Evolutionary conservation across 2,888 invertebrate genomes (phyloP), one percentile per base, ranked within the genome.

Genomic region (Trachelus troglodyta): DNA sequence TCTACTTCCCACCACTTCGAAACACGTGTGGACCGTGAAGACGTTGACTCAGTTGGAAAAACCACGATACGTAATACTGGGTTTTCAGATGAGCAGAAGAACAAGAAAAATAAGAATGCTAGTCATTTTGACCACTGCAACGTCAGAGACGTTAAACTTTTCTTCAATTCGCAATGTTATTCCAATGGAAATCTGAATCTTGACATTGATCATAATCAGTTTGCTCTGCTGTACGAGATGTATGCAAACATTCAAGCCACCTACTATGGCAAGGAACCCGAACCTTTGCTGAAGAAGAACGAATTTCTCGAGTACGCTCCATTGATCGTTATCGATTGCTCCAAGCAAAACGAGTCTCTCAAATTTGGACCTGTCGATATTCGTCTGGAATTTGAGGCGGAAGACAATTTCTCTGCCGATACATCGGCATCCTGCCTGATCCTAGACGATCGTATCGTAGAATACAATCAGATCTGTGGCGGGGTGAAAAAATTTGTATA

Each of bases 111-210:
- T 12, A 81, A 76, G 74, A 82, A 90, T 80, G 79, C 81, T 3
- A 79, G 81, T 69, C 33, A 71, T 2, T 85, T 83, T 75, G 81
- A 86, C 80, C 80, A 87, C 79, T 89, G 90, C 80, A 81, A 88
- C 69, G 75, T 91, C 68, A 87, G 81, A 30, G 88, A 91, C 81
- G 81, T 91, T 15, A 90, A 86, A 79, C 79, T 91, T 12, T 89
- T 87, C 79, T 82, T 91, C 35, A 89, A 90, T 83, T 89, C 88
- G 1, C 86, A 89, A 77, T 81, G 81, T 30, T 91, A 87, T 83
- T 90, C 90, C 1, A 90, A 90, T 82, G 86, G 89, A 75, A 86
- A 87, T 84, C 77, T 78, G n/a, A 79, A 78, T 69, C 74, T 76
- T 34, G 40, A 76, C 35, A 76, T 79, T 74, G 74, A 4, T 74